Base-by-base conservation (phyloP, 2,888 invertebrate species). In the Hypsopygia costalis region DNA sequence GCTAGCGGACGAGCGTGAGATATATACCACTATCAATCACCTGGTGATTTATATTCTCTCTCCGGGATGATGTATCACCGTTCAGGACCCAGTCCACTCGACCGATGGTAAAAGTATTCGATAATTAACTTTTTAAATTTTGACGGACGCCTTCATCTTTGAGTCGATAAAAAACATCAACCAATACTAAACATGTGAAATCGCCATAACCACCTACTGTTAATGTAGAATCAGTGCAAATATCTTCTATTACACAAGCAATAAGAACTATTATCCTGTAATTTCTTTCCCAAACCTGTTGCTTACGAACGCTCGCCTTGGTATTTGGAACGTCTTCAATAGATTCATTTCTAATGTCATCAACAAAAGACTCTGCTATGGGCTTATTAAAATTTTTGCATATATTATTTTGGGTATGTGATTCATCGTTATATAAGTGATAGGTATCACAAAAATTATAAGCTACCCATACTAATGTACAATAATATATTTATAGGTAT, bases 41-140 rank as follows among this genome's bases (percentile, higher is more conserved):
- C 57, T 55, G 58, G 74, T 87, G 87, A 88, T 88, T 87, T 86
- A 87, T 88, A 82, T 73, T 74, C 81, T 69, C 71, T 63, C 63
- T 55, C 62, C 51, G 67, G 76, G 75, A 83, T 88, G 87, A 88
- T 88, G 83, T 81, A 87, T 87, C 79, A 67, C 73, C 64, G 69
- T 43, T 49, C 58, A 45, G 62, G 63, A 68, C 62, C 56, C 61
- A 64, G 59, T 32, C 57, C 65, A 67, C 69, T 60, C 64, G 60
- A 65, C 64, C 66, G 66, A 58, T 69, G 71, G 76, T 71, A 73
- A 78, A 75, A 81, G 80, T 77, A 78, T 81, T 74, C 71, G 78
- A 81, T 88, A 88, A 88, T 88, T 88, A 88, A 88, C 86, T 86
- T 86, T 87, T 87, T 75, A 77, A 78, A 81, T 72, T 81, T 81